Evolutionary conservation across 1,140 invertebrate species (phyloP).

Genomic region (Bradysia coprophila): DNA sequence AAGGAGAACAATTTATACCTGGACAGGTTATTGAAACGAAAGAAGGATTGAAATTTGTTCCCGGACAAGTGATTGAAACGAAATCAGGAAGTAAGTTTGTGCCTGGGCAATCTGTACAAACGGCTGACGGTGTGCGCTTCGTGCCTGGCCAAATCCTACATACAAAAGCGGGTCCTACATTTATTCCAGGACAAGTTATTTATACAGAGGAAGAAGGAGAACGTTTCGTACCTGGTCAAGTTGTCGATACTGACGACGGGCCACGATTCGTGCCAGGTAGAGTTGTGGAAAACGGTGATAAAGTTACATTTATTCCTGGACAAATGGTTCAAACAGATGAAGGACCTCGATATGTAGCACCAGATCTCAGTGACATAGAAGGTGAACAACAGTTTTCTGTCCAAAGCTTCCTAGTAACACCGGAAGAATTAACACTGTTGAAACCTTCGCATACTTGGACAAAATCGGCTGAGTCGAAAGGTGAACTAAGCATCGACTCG

Average conservation of each 20-base stretch:
- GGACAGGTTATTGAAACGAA: conserved; percentile 51
- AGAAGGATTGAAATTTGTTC: conserved; percentile 46
- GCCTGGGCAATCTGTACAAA: conserved; percentile 48
- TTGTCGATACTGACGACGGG: conserved; percentile 49
- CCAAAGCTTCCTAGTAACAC: conserved; percentile 53
- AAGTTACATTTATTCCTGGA: conserved; percentile 51
- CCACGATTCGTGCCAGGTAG: conserved; percentile 53
- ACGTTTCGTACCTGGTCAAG: conserved; percentile 51
- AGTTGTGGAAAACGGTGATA: conserved; percentile 43
- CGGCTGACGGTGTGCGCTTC: conserved; percentile 44
- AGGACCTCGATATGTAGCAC: conserved; percentile 48
- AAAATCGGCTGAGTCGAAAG: conserved; percentile 25
- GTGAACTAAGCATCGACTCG: conserved; percentile 41
- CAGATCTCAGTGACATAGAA: conserved; percentile 41
- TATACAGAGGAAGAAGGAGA: conserved; percentile 48
- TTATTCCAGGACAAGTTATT: conserved; percentile 56
- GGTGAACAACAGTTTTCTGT: conserved; percentile 53
- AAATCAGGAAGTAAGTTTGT: conserved; percentile 46
- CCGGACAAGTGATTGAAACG: conserved; percentile 50
- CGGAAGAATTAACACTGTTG: conserved; percentile 43
- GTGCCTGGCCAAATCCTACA: conserved; percentile 53
- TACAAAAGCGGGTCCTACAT: conserved; percentile 48
- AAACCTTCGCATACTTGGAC: conserved; percentile 37
- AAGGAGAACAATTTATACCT: conserved; percentile 51
- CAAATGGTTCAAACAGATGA: conserved; percentile 28